These are phyloP conservation scores for Takifugu ocellatus DNA, from an alignment of 2,797 vertebrate genomes.

Conservation along the genomic window DNA sequence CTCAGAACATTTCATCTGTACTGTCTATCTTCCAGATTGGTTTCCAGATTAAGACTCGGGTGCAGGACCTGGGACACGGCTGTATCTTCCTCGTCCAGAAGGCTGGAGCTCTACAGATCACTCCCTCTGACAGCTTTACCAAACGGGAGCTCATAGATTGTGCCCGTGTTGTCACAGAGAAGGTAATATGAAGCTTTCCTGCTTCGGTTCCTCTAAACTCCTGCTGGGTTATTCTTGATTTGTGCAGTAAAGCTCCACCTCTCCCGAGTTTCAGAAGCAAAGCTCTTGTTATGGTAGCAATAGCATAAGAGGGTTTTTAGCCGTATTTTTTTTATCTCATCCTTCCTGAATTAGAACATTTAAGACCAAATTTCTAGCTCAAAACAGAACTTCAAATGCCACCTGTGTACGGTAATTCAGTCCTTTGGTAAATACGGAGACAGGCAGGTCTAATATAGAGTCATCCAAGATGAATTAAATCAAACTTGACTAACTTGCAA, in stretches of 20 bases:
- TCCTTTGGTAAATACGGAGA: no score
- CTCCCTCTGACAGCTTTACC: conserved; percentile 90
- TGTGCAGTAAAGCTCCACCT: not conserved
- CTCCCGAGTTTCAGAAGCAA: not conserved
- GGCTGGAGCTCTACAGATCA: conserved; percentile 93
- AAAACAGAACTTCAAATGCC: conserved; percentile 20
- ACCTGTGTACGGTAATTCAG: not conserved
- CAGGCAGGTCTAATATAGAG: no score
- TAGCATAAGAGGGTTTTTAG: not conserved
- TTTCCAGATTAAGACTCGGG: conserved; percentile 91
- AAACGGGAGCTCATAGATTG: conserved; percentile 96
- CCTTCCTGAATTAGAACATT: conserved; percentile 10
- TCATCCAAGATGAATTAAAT: no score
- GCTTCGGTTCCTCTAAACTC: not conserved
- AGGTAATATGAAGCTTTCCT: conserved; percentile 73
- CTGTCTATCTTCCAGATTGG: conserved; percentile 79
- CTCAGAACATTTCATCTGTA: not conserved
- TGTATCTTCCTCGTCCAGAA: conserved; percentile 99
- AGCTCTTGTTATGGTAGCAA: conserved; percentile 7
- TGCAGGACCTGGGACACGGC: conserved; percentile 95
- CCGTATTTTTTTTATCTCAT: conserved; percentile 10
- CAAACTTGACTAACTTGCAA: no score
- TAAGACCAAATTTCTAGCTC: conserved; percentile 17
- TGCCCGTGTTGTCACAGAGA: conserved; percentile 91
- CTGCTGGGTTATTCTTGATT: not conserved